Conservation (phyloP, 2,113 vertebrate species). For the Colius striatus region DNA sequence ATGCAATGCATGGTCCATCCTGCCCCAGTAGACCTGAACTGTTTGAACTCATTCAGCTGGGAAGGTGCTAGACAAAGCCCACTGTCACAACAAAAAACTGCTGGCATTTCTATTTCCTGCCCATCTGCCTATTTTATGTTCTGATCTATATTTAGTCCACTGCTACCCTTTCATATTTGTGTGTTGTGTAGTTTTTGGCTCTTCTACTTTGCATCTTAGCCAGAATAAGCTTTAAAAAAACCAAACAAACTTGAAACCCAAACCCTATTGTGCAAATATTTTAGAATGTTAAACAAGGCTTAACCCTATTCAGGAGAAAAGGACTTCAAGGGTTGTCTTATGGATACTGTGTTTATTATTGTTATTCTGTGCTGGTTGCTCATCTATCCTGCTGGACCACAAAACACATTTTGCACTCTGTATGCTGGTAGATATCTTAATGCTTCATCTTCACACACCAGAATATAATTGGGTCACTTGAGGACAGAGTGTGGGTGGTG, state of each 20-base stretch:
- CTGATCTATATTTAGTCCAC: not conserved
- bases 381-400: not conserved
- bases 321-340: not conserved
- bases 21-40: not conserved
- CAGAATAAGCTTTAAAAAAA: slow-evolving; percentile 3
- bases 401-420: not conserved
- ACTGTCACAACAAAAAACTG: not conserved
- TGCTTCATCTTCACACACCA: slow-evolving; percentile 4
- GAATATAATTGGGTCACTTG: slow-evolving; percentile 34
- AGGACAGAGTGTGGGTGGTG: slow-evolving; percentile 59
- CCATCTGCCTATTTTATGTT: not conserved
- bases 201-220: not conserved
- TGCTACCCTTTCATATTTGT: not conserved
- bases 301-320: not conserved
- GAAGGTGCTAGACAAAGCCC: not conserved
- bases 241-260: not conserved
- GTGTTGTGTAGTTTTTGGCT: not conserved
- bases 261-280: not conserved
- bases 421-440: slow-evolving; percentile 7
- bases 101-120: not conserved
- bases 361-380: not conserved
- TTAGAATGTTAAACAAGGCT: not conserved
- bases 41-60: not conserved
- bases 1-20: not conserved
- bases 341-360: slow-evolving; percentile 29